Conservation (phyloP, 2,888 invertebrate genomes). For the Acleris laterana region DNA sequence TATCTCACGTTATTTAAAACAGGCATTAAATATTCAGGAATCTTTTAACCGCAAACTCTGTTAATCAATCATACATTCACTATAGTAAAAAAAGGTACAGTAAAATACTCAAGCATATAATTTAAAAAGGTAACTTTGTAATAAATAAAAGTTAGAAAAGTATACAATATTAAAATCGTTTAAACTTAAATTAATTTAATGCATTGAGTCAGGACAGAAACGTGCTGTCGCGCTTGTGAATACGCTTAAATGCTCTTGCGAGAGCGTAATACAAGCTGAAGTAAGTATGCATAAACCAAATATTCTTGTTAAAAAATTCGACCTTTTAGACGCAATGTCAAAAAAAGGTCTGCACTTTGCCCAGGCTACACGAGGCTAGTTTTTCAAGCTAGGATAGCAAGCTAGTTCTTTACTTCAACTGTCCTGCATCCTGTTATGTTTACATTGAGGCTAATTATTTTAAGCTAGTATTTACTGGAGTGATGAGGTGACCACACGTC, state of each 20-base stretch:
- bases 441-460: too few species aligned
- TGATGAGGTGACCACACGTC: too few species aligned
- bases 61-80: slow-evolving; percentile 6
- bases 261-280: not conserved
- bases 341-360: too few species aligned
- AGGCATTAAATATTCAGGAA: slow-evolving; percentile 4
- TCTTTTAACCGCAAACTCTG: slow-evolving; percentile 8
- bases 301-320: too few species aligned
- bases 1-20: too few species aligned
- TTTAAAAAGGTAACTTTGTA: slow-evolving; percentile 17
- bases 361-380: too few species aligned
- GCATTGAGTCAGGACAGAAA: not conserved
- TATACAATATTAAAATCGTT: slow-evolving; percentile 12
- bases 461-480: too few species aligned
- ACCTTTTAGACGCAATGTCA: too few species aligned
- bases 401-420: too few species aligned
- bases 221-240: not conserved
- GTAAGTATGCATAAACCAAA: too few species aligned
- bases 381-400: too few species aligned
- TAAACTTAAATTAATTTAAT: slow-evolving; percentile 11
- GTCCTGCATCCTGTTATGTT: too few species aligned
- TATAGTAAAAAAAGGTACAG: slow-evolving; percentile 23
- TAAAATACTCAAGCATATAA: slow-evolving; percentile 20
- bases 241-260: not conserved
- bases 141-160: slow-evolving; percentile 16